Evolutionary conservation across 2,113 vertebrate species (phyloP), one percentile per base, ranked within the genome.

Genomic region (Platysternon megacephalum): DNA sequence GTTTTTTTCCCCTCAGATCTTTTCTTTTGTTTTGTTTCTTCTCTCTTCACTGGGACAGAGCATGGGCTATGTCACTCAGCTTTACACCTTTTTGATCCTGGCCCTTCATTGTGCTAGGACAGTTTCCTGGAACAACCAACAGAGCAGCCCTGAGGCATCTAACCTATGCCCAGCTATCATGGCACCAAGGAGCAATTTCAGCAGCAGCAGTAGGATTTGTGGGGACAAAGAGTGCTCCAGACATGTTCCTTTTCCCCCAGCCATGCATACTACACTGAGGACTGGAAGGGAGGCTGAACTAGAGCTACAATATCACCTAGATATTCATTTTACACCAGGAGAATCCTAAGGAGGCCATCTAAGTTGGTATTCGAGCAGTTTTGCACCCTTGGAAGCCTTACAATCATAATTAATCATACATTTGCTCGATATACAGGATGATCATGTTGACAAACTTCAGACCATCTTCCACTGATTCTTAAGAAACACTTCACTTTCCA

Each of bases 381-480:
- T 22, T 11, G 2, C n/a, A 42, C 17, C 10, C 8, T 74, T 12
- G 5, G 16, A 42, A 74, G 44, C 72, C 81, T 85, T 86, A 89
- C 93, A 52, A 92, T 83, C 95, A 93, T 79, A 94, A 93, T 97
- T 96, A 97, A 78, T 74, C 39, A 85, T 32, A 82, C 86, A 16
- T 89, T 82, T 89, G 29, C 87, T 90, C 35, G 79, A 91, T 94
- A 92, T 96, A 81, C 16, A 86, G 16, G 3, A n/a, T 79, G 91
- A 92, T 92, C 11, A 83, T 86, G 90, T 94, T 95, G 91, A 84
- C 58, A 88, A 55, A 89, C 79, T 92, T 80, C 82, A 74, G 84
- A 91, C 4, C 11, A 93, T 82, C 61, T 81, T 95, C 39, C 79
- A 89, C 4, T 85, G 58, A 82, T 91, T 94, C 94, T 94, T 89